Evolutionary conservation across 2,888 invertebrate species (phyloP).

Genomic region (Selenia dentaria): DNA sequence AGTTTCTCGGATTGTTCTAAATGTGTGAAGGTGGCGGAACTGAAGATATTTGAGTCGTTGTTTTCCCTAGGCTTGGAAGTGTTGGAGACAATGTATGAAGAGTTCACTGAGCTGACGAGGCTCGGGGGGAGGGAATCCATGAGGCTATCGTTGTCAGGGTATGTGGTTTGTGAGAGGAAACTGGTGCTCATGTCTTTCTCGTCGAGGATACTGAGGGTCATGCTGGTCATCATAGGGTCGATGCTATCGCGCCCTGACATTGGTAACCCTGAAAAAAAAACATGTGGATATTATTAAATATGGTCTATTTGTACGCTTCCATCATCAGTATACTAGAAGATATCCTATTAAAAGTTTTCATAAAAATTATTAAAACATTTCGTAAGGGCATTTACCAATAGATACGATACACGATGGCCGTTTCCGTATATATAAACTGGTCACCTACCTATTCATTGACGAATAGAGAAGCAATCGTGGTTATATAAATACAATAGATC

Average conservation of each 20-base stretch:
- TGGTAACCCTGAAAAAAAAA: constrained; percentile 50
- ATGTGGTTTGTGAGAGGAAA: constrained; percentile 77
- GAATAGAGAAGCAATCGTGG: too few species aligned
- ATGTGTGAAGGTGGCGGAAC: constrained; percentile 74
- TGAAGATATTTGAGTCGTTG: constrained; percentile 69
- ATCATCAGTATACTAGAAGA: too few species aligned
- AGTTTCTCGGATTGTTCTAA: constrained; percentile 71
- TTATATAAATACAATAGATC: too few species aligned
- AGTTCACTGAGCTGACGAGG: constrained; percentile 75
- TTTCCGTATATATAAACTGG: too few species aligned
- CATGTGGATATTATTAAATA: too few species aligned
- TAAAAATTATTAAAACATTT: too few species aligned
- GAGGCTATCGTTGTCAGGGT: constrained; percentile 75
- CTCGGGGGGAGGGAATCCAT: constrained; percentile 77
- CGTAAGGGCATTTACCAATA: too few species aligned
- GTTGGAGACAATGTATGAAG: constrained; percentile 64
- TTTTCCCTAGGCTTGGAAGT: constrained; percentile 54
- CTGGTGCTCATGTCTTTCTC: constrained; percentile 83
- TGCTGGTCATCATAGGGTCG: constrained; percentile 78
- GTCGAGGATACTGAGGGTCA: constrained; percentile 79
- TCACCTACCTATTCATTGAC: too few species aligned
- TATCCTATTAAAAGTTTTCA: too few species aligned
- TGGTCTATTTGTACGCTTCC: too few species aligned
- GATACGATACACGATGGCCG: too few species aligned
- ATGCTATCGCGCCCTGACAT: constrained; percentile 67